Evolutionary conservation across 2,888 invertebrate genomes (phyloP), one percentile per base, ranked within the genome.

Genomic region (Amphimallon solstitiale): DNA sequence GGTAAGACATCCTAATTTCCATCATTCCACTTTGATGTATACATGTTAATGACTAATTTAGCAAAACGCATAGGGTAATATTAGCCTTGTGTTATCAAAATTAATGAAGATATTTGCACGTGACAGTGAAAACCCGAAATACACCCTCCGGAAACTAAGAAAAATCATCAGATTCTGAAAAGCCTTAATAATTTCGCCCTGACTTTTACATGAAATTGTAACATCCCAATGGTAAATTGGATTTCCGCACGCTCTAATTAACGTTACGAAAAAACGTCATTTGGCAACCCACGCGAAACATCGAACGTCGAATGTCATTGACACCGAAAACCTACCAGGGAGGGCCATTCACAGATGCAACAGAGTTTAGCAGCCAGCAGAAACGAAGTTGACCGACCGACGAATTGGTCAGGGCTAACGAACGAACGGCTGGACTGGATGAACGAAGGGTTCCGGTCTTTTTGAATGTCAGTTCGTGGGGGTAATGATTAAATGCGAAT

Each of bases 401-500:
- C 43, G 29, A 29, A 29, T 29, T 29, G 29, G 29, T 29, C 29
- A 29, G 29, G 3, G 6, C 29, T 5, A 29, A 29, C 29, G 29
- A 29, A 7, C n/a, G n/a, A n/a, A n/a, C n/a, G n/a, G n/a, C n/a
- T n/a, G n/a, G n/a, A n/a, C n/a, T n/a, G n/a, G n/a, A n/a, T 29
- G 29, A 29, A 29, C 29, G 29, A 29, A 29, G 29, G 29, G 29
- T 29, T 5, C 38, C 21, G 40, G 40, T 23, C 56, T 40, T 40
- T 56, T 56, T 56, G 40, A 56, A 40, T 12, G 38, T 40, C 21
- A 21, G 21, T 14, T 40, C n/a, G 15, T 14, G 43, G 14, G n/a
- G 14, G 14, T 14, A 15, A 40, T 56, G 56, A 56, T 56, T 56
- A 56, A 56, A 56, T 40, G 40, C 12, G 23, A 14, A 56, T 40